Percentiles rank a stretch among this genome's conserved stretches.
phyloP scores from a whole-genome alignment of 2,888 invertebrate species.

The Macrophya annulata region DNA sequence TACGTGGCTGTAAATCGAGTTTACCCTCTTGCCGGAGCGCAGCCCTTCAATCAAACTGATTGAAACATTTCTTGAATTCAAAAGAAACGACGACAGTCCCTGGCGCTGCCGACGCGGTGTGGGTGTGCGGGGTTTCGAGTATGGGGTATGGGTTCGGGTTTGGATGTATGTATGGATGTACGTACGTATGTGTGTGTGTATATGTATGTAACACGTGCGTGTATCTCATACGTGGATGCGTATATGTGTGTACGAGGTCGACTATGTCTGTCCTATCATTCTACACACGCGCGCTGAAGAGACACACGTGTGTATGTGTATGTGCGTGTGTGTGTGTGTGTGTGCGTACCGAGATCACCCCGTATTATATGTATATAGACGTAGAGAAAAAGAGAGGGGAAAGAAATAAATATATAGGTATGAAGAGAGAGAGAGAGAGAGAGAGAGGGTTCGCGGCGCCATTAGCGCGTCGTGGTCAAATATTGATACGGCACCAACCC shows the following conservation, averaged over 20 bases:
- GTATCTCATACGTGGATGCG: background rate
- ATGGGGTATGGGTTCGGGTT: too few relatives aligned
- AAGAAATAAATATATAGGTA: background rate
- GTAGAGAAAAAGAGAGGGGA: background rate
- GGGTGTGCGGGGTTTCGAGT: background rate
- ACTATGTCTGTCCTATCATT: background rate
- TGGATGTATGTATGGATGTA: background rate
- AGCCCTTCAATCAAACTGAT: constrained; percentile 80
- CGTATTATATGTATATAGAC: background rate
- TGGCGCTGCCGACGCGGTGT: constrained; percentile 56
- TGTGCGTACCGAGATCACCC: background rate
- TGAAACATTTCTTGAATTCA: constrained; percentile 80
- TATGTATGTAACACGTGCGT: background rate
- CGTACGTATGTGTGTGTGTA: background rate
- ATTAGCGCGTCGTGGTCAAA: constrained; percentile 68
- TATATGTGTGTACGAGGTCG: background rate
- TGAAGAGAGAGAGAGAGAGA: constrained; percentile 18
- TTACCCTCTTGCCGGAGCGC: constrained; percentile 79
- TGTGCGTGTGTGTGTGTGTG: background rate
- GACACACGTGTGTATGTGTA: background rate
- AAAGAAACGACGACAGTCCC: constrained; percentile 77
- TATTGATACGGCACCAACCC: constrained; percentile 69
- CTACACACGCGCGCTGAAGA: background rate
- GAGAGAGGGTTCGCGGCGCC: constrained; percentile 57
- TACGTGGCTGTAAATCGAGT: constrained; percentile 80